phyloP scores from a whole-genome alignment of 2,797 vertebrate species.

The Hybognathus amarus region DNA sequence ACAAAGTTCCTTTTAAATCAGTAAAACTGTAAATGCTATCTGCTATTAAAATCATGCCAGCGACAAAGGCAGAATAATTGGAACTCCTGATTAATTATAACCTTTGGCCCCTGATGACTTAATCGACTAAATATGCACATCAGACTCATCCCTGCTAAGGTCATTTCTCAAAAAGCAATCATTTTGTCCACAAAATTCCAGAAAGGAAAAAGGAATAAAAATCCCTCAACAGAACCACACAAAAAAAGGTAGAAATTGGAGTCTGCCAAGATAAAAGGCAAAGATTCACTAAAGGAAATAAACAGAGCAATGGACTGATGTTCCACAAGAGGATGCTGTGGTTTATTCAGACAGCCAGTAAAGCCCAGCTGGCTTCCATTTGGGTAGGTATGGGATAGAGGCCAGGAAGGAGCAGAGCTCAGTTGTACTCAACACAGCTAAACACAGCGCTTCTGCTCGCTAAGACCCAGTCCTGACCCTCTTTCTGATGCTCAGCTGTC shows the following conservation, averaged over 20 bases:
- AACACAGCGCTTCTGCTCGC: conserved; percentile 38
- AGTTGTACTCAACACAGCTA: conserved; percentile 34
- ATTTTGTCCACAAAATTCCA: conserved; percentile 17
- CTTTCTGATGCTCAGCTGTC: conserved; percentile 63
- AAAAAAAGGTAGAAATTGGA: conserved; percentile 28
- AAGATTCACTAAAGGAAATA: conserved; percentile 56
- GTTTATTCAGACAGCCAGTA: conserved; percentile 65
- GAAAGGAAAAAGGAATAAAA: conserved; percentile 1
- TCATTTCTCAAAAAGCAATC: conserved; percentile 4
- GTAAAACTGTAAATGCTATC: too few relatives aligned
- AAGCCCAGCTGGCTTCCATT: conserved; percentile 67
- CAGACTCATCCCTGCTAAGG: neutral
- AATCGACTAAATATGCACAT: neutral
- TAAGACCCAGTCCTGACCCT: conserved; percentile 59
- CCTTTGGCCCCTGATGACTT: too few relatives aligned
- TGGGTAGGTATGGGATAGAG: conserved; percentile 50
- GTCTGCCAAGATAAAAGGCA: conserved; percentile 52
- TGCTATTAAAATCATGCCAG: too few relatives aligned
- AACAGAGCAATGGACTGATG: conserved; percentile 50
- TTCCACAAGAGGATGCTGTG: conserved; percentile 56
- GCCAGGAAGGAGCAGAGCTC: conserved; percentile 40
- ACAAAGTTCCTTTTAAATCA: too few relatives aligned
- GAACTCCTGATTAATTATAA: too few relatives aligned
- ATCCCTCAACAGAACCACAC: neutral
- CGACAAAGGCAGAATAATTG: too few relatives aligned